These are phyloP conservation scores for Neodiprion lecontei DNA, from an alignment of 1,140 invertebrate genomes.

Conservation along the genomic window DNA sequence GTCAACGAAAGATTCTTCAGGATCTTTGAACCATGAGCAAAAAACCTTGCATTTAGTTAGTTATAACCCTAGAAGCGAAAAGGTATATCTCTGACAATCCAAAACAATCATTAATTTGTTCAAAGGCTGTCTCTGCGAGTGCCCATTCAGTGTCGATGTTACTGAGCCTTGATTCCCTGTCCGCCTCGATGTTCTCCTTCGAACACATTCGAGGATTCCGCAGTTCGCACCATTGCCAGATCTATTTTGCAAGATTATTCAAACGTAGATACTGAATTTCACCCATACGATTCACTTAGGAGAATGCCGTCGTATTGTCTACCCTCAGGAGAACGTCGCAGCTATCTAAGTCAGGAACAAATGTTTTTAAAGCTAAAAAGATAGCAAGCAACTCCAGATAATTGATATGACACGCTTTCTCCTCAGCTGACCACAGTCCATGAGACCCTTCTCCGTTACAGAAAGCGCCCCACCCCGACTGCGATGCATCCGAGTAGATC, in stretches of 20 bases:
- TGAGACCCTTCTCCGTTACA: conserved; percentile 17
- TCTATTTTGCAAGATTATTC: conserved; percentile 10
- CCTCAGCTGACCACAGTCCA: conserved; percentile 21
- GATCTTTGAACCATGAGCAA: conserved; percentile 10
- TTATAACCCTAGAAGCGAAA: conserved; percentile 24
- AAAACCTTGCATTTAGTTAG: conserved; percentile 24
- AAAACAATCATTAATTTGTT: neutral
- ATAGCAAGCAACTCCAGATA: conserved; percentile 23
- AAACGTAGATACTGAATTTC: too few species aligned
- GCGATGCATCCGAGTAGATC: conserved; percentile 24
- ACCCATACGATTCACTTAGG: too few species aligned
- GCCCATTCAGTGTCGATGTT: neutral
- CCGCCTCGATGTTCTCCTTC: conserved; percentile 25
- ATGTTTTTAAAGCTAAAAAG: conserved; percentile 19
- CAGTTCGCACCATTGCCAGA: conserved; percentile 29
- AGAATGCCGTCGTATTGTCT: conserved; percentile 8
- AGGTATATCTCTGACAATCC: conserved; percentile 22
- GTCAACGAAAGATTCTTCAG: conserved; percentile 12
- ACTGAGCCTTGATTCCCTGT: conserved; percentile 23
- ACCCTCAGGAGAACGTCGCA: conserved; percentile 20
- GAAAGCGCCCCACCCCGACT: conserved; percentile 20
- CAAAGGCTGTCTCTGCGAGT: neutral
- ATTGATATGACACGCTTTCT: conserved; percentile 19
- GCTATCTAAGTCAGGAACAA: conserved; percentile 6
- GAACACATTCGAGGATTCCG: conserved; percentile 31